Evolutionary conservation across 2,888 invertebrate species (phyloP), one percentile per base, ranked within the genome.

Genomic region (Odontomyia ornata): DNA sequence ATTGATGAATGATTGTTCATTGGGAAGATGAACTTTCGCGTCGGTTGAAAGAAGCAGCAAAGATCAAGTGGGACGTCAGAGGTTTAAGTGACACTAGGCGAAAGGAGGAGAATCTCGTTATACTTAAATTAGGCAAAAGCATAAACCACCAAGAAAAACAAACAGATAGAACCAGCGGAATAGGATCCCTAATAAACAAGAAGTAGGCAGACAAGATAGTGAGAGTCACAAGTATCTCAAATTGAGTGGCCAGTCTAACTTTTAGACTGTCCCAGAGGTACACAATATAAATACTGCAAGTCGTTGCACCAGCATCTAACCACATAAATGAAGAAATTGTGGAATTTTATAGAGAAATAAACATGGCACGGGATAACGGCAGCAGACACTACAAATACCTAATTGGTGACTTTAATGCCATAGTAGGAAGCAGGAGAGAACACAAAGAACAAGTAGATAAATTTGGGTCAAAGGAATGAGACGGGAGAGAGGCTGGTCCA

Each of bases 401-500:
- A n/a, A n/a, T n/a, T n/a, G n/a, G n/a, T n/a, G n/a, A n/a, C n/a
- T n/a, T n/a, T n/a, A n/a, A n/a, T n/a, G n/a, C n/a, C n/a, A n/a
- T n/a, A n/a, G n/a, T n/a, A n/a, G n/a, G n/a, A n/a, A n/a, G n/a
- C n/a, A n/a, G n/a, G n/a, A 56, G 18, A n/a, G 56, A 1, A 0
- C 56, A 56, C 56, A 5, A 56, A 56, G 18, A 27, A 27, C n/a
- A 28, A 4, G 30, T 64, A 28, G 64, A 30, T 13, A 28, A 27
- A 64, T 28, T 28, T 0, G 64, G 28, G 28, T 23, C 28, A 9
- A 13, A 64, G 28, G 2, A 64, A 64, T 64, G 28, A 30, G 23
- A 64, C 4, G 18, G 64, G 0, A 27, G 64, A 64, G 18, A 64
- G 64, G 15, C 28, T 64, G 64, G 64, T 64, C 5, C 30, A 64